These are phyloP conservation scores for Kryptopterus vitreolus DNA, from an alignment of 2,797 vertebrate genomes.

Conservation along the genomic window DNA sequence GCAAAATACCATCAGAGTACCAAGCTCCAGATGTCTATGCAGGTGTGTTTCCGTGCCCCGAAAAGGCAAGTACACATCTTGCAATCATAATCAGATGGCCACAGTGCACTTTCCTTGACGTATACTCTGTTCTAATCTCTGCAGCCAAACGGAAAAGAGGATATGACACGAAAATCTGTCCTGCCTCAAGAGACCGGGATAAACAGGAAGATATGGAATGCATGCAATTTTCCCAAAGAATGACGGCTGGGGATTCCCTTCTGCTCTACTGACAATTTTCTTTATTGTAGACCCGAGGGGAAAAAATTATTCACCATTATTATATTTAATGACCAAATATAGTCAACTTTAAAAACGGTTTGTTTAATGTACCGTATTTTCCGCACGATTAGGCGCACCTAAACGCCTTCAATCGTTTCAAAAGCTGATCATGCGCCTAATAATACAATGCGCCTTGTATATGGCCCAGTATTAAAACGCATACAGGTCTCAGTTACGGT, in stretches of 20 bases:
- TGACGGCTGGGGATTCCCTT: conserved; percentile 53
- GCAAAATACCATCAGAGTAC: not conserved
- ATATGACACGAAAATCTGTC: not conserved
- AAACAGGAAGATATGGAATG: conserved; percentile 49
- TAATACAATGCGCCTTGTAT: no score
- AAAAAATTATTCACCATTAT: conserved; percentile 16
- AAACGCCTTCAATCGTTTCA: no score
- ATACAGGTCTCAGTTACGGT: no score
- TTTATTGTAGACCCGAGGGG: not conserved
- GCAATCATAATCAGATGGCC: conserved; percentile 10
- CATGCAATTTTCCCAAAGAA: conserved; percentile 32
- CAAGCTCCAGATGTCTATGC: not conserved
- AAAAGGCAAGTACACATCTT: conserved; percentile 28
- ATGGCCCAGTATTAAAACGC: no score
- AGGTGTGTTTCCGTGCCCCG: not conserved
- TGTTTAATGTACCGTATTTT: not conserved
- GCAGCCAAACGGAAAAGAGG: conserved; percentile 24
- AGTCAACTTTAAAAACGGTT: not conserved
- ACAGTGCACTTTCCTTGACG: conserved; percentile 27
- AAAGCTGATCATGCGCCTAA: no score
- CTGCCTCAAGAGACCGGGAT: conserved; percentile 21
- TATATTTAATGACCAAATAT: not conserved
- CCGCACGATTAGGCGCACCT: no score
- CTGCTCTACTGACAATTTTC: conserved; percentile 14
- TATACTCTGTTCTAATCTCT: conserved; percentile 5